Conservation (phyloP, 2,797 vertebrate genomes). For the Psittacula derbiana region DNA sequence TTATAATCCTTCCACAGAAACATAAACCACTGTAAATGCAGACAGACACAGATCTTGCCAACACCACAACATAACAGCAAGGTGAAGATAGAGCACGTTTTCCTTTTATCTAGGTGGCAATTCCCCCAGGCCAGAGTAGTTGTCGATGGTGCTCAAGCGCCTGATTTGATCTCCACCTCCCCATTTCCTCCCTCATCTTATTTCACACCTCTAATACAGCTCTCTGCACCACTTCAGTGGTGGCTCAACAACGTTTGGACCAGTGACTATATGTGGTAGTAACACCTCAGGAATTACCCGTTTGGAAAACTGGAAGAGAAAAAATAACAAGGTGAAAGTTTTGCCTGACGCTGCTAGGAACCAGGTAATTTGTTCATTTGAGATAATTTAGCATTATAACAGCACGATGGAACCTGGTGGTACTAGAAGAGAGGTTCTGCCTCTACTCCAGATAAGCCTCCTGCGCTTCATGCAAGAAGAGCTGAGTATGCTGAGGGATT, state of each 20-base stretch:
- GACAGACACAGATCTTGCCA: not conserved
- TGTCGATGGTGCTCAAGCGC: not conserved
- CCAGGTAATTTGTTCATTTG: rapidly evolving
- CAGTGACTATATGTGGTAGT: rapidly evolving
- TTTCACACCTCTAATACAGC: not conserved
- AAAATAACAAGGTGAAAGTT: not conserved
- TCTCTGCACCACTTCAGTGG: rapidly evolving
- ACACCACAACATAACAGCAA: not conserved
- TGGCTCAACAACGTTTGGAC: not conserved
- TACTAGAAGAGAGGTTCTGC: not conserved
- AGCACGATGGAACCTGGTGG: not conserved
- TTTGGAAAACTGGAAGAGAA: not conserved
- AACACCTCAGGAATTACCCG: not conserved
- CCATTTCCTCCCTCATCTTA: not conserved
- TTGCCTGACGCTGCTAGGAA: not conserved
- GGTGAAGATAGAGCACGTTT: not conserved
- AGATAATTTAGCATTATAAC: not conserved
- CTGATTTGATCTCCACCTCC: not conserved
- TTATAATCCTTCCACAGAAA: not conserved
- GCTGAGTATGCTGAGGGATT: not conserved
- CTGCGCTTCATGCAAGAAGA: not conserved
- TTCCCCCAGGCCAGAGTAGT: not conserved
- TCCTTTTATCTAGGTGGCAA: not conserved
- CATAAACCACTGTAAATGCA: not conserved
- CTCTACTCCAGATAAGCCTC: not conserved